Evolutionary conservation across 2,888 invertebrate species (phyloP), one percentile per base, ranked within the genome.

Genomic region (Pyralis farinalis): DNA sequence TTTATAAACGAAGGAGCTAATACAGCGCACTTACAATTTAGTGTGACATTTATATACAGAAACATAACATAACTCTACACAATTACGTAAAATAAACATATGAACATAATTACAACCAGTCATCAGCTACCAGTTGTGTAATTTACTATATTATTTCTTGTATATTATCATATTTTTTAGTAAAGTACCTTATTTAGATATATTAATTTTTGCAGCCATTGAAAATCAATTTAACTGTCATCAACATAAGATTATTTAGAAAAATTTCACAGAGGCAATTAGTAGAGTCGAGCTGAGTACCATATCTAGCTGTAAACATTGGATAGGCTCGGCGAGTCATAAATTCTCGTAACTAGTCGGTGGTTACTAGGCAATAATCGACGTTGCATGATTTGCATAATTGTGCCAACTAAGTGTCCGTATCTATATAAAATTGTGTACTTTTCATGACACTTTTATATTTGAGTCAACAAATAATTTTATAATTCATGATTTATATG

Each of bases 371-470:
- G 69, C 75, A 80, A 79, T 86, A 82, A 84, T 79, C 76, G 74
- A 73, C 73, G 67, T 69, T 53, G 69, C 62, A 34, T 65, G 72
- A 86, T 86, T 87, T 86, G 78, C 86, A 86, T 87, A 86, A 86
- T 85, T 85, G 80, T 80, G 58, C 63, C 60, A 71, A 70, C 68
- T 80, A 83, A 85, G 84, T 80, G 82, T 81, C 69, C 53, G 63
- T 71, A 85, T 86, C 81, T 86, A 76, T 85, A 87, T 86, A 80
- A 85, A 84, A 85, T 82, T 84, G 80, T 78, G 60, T 75, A 71
- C 81, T 81, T 81, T 84, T 82, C 71, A 74, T 63, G 64, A 65
- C 56, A 72, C n/a, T n/a, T n/a, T n/a, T n/a, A n/a, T n/a, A n/a
- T n/a, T n/a, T n/a, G n/a, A n/a, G n/a, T n/a, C n/a, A n/a, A n/a